Evolutionary conservation across 2,113 vertebrate species (phyloP), one percentile per base, ranked within the genome.

Genomic region (Neoarius graeffei): DNA sequence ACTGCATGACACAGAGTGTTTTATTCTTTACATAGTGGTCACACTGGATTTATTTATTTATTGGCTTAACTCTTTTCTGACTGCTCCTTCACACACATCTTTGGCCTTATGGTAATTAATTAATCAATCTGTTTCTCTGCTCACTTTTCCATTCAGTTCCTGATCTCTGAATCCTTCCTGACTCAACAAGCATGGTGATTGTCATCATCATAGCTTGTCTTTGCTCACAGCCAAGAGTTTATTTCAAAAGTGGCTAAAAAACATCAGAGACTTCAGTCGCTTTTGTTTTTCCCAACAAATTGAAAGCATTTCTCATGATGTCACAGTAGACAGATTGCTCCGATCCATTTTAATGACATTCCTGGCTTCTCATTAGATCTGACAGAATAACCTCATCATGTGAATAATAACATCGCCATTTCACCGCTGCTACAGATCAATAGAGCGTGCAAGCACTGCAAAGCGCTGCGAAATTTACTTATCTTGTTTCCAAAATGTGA

Each of bases 311-410:
- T 82, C 57, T 82, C 30, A 82, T 82, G 80, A 82, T 62, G 80
- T 82, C 80, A 82, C 80, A 48, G 80, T 14, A 48, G 62, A 82
- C 57, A 14, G 30, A 62, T 82, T 25, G 35, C 30, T 48, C 57
- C 10, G 9, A 62, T 82, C 80, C 20, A 82, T 62, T 82, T 59
- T 62, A 82, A 82, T 82, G 80, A 48, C 80, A 82, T 82, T 60
- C 25, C 80, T 82, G 80, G 80, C 57, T 82, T 82, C 80, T 82
- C 83, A 84, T 67, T 69, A 30, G 83, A 67, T 69, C 48, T 84
- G 83, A 84, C 66, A 69, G 66, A 84, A 69, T 84, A 84, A 84
- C 83, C 80, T 82, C 80, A 82, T 82, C 57, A 82, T 82, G 42
- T 84, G 52, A 84, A 84, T 84, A 84, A 84, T 56, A 27, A 30